Percentiles rank a stretch among this genome's conserved stretches.
These are phyloP conservation scores for Siniperca chuatsi DNA, from an alignment of 2,113 vertebrate genomes.

Conservation along the genomic window DNA sequence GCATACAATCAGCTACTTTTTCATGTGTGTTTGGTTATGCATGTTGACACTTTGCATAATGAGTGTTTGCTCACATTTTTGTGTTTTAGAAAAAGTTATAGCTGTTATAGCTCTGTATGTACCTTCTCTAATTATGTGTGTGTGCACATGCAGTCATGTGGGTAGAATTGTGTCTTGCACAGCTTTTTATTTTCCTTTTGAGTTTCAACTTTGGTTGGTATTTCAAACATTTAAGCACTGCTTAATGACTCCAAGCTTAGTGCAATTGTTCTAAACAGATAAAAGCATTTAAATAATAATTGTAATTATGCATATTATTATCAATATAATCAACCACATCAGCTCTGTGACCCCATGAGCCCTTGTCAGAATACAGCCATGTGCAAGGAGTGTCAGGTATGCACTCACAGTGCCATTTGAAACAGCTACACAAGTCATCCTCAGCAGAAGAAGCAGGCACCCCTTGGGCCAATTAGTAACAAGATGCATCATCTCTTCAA, in stretches of 20 bases:
- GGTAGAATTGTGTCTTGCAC: neutral
- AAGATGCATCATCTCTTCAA: slow-evolving; percentile 60
- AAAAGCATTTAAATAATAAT: slow-evolving; percentile 10
- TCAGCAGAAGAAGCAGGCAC: slow-evolving; percentile 32
- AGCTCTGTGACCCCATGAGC: slow-evolving; percentile 56
- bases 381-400: slow-evolving; percentile 12
- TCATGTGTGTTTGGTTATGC: neutral
- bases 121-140: neutral
- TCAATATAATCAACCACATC: slow-evolving; percentile 68
- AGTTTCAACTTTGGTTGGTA: neutral
- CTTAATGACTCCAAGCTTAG: slow-evolving; percentile 22
- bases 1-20: no score
- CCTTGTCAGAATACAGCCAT: slow-evolving; percentile 35
- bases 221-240: slow-evolving; percentile 9
- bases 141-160: neutral
- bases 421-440: slow-evolving; percentile 24
- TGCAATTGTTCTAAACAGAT: slow-evolving; percentile 22
- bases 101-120: neutral
- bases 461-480: slow-evolving; percentile 55
- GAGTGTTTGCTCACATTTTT: slow-evolving; percentile 4
- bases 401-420: slow-evolving; percentile 35
- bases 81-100: neutral
- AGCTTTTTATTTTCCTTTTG: neutral
- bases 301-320: slow-evolving; percentile 60
- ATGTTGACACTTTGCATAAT: neutral